A percentile compares a stretch with the other conserved stretches of the same genome.
phyloP scores from a whole-genome alignment of 2,113 vertebrate species.

The Mormyrus lacerda region DNA sequence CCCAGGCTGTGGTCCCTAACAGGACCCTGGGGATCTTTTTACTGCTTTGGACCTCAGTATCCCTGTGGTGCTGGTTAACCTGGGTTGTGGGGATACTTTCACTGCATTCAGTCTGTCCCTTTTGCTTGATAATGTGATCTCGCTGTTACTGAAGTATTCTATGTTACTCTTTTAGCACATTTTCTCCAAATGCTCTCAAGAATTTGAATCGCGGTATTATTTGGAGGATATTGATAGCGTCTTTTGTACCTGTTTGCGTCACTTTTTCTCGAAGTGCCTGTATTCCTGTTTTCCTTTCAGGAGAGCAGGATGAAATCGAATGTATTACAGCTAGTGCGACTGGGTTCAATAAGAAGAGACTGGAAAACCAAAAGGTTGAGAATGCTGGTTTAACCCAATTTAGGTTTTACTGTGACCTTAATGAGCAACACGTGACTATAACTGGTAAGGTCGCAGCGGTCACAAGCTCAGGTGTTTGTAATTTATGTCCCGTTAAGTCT shows the following conservation, averaged over 20 bases:
- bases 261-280: neutral
- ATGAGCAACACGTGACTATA: slow-evolving; percentile 36
- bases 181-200: neutral
- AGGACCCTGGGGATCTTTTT: neutral
- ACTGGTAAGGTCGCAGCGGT: slow-evolving; percentile 33
- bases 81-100: neutral
- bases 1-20: neutral
- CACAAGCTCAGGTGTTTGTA: slow-evolving; percentile 30
- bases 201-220: neutral
- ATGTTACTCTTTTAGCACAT: neutral
- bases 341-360: slow-evolving; percentile 29
- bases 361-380: slow-evolving; percentile 33
- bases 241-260: neutral
- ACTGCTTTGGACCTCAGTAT: neutral
- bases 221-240: neutral
- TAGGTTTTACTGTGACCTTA: slow-evolving; percentile 33
- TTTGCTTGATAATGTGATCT: neutral
- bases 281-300: neutral
- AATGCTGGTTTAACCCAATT: slow-evolving; percentile 43
- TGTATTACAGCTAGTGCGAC: neutral
- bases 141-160: neutral
- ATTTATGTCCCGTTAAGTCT: slow-evolving; percentile 28
- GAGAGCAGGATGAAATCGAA: neutral
- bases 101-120: neutral
- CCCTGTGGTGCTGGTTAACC: neutral